These are phyloP conservation scores for Corella eumyota DNA, from an alignment of 23 tunicate genomes.

Conservation along the genomic window DNA sequence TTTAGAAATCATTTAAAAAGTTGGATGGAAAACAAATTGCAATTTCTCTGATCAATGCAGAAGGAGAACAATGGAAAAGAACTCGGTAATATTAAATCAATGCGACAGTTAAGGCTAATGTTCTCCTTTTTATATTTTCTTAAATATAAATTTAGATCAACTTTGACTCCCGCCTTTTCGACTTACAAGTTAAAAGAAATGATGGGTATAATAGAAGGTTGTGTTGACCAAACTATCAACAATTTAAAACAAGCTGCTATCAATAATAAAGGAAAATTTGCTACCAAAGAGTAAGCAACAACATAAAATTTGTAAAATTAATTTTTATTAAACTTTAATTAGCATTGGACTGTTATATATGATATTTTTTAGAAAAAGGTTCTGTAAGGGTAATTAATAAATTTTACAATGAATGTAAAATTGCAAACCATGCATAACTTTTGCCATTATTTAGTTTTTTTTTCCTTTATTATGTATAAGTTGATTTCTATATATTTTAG, in stretches of 20 bases:
- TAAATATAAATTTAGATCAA: too few species aligned
- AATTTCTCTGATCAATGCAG: slow-evolving; percentile 18
- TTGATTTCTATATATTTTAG: slow-evolving; percentile 22
- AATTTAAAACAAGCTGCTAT: slow-evolving; percentile 5
- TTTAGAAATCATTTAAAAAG: slow-evolving; percentile 17
- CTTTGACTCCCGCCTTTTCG: slow-evolving; percentile 57
- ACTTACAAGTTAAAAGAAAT: slow-evolving; percentile 62
- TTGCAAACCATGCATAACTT: too few species aligned
- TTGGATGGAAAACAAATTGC: slow-evolving; percentile 56
- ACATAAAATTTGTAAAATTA: too few species aligned
- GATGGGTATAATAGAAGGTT: slow-evolving; percentile 43
- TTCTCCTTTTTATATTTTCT: too few species aligned
- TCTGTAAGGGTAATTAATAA: too few species aligned
- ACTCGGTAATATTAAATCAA: slow-evolving; percentile 34
- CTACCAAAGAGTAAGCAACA: slow-evolving; percentile 40
- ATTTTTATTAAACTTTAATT: too few species aligned
- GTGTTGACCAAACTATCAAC: slow-evolving; percentile 23
- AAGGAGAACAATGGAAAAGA: slow-evolving; percentile 79
- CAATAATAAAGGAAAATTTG: slow-evolving; percentile 30
- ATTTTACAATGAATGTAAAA: too few species aligned
- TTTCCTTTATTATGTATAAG: too few species aligned
- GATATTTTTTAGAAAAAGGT: slow-evolving; percentile 3
- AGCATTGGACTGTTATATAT: too few species aligned
- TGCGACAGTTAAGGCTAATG: too few species aligned
- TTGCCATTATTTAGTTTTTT: too few species aligned